These are phyloP conservation scores for Gavialis gangeticus DNA, from an alignment of 2,113 vertebrate genomes.

Conservation along the genomic window DNA sequence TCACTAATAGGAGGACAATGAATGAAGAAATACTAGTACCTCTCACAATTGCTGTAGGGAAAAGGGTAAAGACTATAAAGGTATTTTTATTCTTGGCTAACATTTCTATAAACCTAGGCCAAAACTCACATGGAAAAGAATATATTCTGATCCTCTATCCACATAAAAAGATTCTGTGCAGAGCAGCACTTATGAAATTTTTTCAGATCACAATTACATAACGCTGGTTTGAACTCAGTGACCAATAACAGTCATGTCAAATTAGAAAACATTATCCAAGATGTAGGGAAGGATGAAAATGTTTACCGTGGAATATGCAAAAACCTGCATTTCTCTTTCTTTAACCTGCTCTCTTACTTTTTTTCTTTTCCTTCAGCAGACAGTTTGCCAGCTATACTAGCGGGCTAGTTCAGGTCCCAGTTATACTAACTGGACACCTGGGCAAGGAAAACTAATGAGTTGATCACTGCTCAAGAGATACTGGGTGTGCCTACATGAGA, in stretches of 20 bases:
- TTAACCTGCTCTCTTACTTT: constrained; percentile 41
- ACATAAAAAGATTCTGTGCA: constrained; percentile 65
- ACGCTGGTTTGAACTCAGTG: constrained; percentile 66
- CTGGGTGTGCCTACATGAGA: too few species aligned
- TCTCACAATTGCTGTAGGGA: constrained; percentile 34
- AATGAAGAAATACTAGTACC: constrained; percentile 50
- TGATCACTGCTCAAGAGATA: constrained; percentile 24
- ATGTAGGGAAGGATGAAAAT: constrained; percentile 64
- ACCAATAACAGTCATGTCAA: constrained; percentile 63
- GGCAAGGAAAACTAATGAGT: constrained; percentile 35
- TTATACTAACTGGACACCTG: neutral
- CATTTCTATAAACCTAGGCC: constrained; percentile 35
- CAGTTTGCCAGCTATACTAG: constrained; percentile 43
- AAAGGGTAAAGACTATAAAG: constrained; percentile 59
- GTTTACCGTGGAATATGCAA: constrained; percentile 58
- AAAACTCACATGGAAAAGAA: constrained; percentile 71
- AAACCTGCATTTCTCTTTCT: constrained; percentile 45
- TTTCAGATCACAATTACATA: constrained; percentile 69
- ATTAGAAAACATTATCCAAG: constrained; percentile 72
- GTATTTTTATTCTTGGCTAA: constrained; percentile 73
- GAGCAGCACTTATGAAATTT: constrained; percentile 63
- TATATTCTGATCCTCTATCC: constrained; percentile 62
- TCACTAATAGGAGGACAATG: constrained; percentile 52
- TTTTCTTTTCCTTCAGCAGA: neutral
- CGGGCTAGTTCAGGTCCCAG: constrained; percentile 38